Base-by-base conservation (phyloP, 64 coral and sea anemone species). In the Montipora foliosa region DNA sequence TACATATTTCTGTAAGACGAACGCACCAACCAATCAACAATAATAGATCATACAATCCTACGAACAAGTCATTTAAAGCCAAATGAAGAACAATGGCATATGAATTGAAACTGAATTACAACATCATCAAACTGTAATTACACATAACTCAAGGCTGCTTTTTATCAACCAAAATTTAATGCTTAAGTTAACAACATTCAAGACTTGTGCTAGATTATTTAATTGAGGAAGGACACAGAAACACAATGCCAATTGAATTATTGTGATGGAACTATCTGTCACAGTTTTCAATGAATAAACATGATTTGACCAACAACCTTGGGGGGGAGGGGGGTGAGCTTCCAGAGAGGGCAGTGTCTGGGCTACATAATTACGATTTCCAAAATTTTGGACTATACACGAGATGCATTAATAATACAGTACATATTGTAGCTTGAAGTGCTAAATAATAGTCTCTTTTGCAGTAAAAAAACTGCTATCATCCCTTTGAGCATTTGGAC, bases 81-180 rank as follows among this genome's bases (percentile, higher is more conserved):
- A 71, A 71, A 71, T 71, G 20, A 24, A 21, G 17, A 24, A 24
- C 17, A 71, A 19, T 71, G 68, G 68, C 8, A 22, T 21, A 24
- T 24, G 5, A 78, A 78, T 46, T 19, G 1, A 64, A 64, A 64
- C 61, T 64, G 9, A 64, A 64, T 64, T 64, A 64, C 14, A 64
- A 15, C 9, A 64, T 64, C 13, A 15, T 16, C 4, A 14, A 64
- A 64, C 9, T 3, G 6, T 78, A 49, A 44, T 61, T 87, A 80
- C 10, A 10, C 25, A 53, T 50, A 81, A 88, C 60, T 89, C 55
- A 66, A 80, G 46, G 46, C 15, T 90, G 73, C 8, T 44, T 68
- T 79, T 48, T 8, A n/a, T 78, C 59, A 88, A 85, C 59, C 24
- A 58, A 37, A 70, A 95, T 57, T 70, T 21, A 81, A 17, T 29